Evolutionary conservation across 2,797 vertebrate species (phyloP).

Genomic region (Amazona ochrocephala): DNA sequence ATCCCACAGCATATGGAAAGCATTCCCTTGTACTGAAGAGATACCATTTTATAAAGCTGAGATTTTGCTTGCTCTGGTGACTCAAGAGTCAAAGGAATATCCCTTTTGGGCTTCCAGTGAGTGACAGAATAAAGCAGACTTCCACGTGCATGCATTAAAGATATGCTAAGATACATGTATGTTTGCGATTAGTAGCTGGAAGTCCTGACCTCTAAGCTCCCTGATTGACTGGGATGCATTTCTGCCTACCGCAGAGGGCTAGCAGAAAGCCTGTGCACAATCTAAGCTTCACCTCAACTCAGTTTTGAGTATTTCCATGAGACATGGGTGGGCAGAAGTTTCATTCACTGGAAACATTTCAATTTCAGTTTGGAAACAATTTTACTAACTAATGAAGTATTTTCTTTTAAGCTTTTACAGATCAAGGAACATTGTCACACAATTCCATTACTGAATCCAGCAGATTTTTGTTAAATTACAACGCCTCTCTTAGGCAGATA

Average conservation of each 20-base stretch:
- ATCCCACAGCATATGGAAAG: conserved; percentile 28
- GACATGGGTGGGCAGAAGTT: conserved; percentile 13
- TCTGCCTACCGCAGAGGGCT: not conserved
- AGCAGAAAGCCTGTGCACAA: not conserved
- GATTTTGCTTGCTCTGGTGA: not conserved
- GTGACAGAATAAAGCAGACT: not conserved
- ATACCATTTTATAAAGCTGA: not conserved
- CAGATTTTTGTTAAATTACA: not conserved
- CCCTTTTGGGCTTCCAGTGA: not conserved
- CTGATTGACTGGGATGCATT: not conserved
- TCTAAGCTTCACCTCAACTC: not conserved
- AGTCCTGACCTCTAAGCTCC: not conserved
- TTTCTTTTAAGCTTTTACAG: conserved; percentile 25
- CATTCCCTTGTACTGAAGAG: not conserved
- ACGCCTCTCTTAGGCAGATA: not conserved
- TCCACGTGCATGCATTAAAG: not conserved
- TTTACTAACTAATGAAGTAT: not conserved
- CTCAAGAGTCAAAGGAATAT: not conserved
- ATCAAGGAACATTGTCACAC: not conserved
- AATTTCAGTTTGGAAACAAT: conserved; percentile 33
- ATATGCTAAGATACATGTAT: not conserved
- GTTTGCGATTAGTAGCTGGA: not conserved
- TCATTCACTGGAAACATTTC: not conserved
- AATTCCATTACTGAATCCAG: conserved; percentile 12
- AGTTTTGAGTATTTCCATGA: not conserved